These are phyloP conservation scores for Sebastes nivosus DNA, from an alignment of 2,797 vertebrate genomes.

Conservation along the genomic window DNA sequence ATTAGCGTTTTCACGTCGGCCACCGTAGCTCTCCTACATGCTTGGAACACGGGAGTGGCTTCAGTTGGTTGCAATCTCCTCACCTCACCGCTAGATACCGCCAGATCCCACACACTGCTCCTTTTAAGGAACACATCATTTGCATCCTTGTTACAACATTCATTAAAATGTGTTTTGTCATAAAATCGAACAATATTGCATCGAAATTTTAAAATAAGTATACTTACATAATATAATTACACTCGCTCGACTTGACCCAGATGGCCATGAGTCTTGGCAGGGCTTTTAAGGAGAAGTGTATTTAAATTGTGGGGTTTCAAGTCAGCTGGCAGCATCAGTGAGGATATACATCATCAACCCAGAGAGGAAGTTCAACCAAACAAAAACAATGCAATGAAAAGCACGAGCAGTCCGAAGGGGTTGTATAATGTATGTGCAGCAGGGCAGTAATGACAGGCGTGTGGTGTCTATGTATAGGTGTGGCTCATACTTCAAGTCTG, in stretches of 20 bases:
- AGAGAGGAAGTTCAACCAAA: slow-evolving; percentile 17
- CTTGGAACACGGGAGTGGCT: no score
- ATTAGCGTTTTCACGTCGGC: no score
- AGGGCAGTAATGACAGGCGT: slow-evolving; percentile 54
- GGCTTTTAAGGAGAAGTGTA: not conserved
- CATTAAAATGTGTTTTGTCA: not conserved
- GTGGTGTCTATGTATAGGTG: slow-evolving; percentile 52
- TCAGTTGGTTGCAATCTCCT: no score
- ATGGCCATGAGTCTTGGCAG: not conserved
- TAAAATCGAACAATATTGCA: not conserved
- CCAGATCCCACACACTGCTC: no score
- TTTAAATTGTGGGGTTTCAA: not conserved
- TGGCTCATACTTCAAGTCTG: slow-evolving; percentile 8
- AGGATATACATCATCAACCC: slow-evolving; percentile 8
- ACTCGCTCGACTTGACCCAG: not conserved
- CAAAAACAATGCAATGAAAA: slow-evolving; percentile 43
- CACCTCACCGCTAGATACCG: no score
- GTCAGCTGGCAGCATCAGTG: not conserved
- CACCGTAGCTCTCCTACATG: no score
- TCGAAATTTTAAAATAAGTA: not conserved
- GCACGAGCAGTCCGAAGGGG: slow-evolving; percentile 9
- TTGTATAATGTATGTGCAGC: slow-evolving; percentile 21
- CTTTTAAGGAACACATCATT: not conserved
- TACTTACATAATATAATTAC: not conserved
- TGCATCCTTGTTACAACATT: not conserved